Evolutionary conservation across 1,140 invertebrate genomes (phyloP).

Genomic region (Heliconius hermathena): DNA sequence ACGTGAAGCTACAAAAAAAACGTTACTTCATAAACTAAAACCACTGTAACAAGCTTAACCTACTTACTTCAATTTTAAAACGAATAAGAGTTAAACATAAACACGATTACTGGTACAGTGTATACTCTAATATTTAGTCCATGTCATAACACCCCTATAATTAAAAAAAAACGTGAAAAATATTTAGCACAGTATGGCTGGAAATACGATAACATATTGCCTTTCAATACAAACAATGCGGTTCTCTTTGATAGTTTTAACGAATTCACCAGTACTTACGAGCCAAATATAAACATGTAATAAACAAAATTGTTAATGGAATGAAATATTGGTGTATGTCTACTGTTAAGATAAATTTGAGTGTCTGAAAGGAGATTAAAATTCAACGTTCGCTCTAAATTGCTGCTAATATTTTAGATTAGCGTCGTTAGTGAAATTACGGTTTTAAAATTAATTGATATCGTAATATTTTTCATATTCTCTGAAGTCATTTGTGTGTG

Average conservation of each 20-base stretch:
- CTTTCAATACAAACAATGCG: not conserved
- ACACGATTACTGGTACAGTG: not conserved
- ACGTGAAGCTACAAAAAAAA: no score
- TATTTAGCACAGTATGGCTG: not conserved
- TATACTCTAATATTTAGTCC: not conserved
- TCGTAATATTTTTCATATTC: not conserved
- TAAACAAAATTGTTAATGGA: constrained; percentile 2
- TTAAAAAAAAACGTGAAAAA: not conserved
- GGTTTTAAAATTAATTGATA: not conserved
- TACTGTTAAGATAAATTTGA: not conserved
- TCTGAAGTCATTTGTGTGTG: no score
- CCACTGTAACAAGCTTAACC: not conserved
- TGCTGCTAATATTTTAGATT: not conserved
- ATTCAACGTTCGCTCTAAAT: not conserved
- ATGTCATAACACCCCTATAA: constrained; percentile 2
- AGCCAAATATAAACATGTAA: constrained; percentile 10
- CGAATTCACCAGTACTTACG: not conserved
- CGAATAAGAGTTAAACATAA: not conserved
- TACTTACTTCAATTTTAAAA: not conserved
- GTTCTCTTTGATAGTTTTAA: constrained; percentile 11
- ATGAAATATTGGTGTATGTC: constrained; percentile 6
- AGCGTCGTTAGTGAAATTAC: not conserved
- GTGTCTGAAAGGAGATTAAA: not conserved
- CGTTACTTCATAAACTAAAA: not conserved
- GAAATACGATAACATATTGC: constrained; percentile 5